Percentiles rank a stretch among this genome's conserved stretches.
phyloP scores from a whole-genome alignment of 2,113 vertebrate species.

The Tor tambroides region DNA sequence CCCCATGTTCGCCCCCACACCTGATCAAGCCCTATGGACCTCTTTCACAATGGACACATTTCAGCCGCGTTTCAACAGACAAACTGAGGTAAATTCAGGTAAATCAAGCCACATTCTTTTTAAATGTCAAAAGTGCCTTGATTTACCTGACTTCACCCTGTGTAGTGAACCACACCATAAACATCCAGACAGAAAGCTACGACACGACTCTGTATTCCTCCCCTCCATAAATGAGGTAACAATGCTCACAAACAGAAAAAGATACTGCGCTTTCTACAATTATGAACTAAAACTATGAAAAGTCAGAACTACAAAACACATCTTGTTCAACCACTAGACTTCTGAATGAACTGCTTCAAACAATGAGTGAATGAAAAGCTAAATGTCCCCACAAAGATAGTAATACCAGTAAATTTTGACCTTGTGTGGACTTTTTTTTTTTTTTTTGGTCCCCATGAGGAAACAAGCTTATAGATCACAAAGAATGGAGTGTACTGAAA shows the following conservation, averaged over 20 bases:
- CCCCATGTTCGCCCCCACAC: background rate
- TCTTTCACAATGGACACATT: background rate
- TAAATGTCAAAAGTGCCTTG: background rate
- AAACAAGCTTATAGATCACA: no score
- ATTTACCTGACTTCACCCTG: background rate
- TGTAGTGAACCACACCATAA: background rate
- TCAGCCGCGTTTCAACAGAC: background rate
- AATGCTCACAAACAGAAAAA: background rate
- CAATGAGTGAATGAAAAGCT: background rate
- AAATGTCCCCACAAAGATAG: no score
- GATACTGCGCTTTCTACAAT: background rate
- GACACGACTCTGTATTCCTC: background rate
- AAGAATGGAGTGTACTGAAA: no score
- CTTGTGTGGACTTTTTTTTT: no score
- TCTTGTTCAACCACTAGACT: background rate
- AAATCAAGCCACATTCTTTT: background rate
- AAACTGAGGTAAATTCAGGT: background rate
- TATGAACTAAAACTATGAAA: background rate
- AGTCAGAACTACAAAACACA: background rate
- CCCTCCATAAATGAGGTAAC: background rate
- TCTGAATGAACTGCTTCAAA: background rate
- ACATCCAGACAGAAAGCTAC: background rate
- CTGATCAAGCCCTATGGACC: background rate
- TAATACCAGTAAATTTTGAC: no score
- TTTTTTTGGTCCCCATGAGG: no score